Evolutionary conservation across 2,113 vertebrate species (phyloP).

Genomic region (Hydrolagus affinis): DNA sequence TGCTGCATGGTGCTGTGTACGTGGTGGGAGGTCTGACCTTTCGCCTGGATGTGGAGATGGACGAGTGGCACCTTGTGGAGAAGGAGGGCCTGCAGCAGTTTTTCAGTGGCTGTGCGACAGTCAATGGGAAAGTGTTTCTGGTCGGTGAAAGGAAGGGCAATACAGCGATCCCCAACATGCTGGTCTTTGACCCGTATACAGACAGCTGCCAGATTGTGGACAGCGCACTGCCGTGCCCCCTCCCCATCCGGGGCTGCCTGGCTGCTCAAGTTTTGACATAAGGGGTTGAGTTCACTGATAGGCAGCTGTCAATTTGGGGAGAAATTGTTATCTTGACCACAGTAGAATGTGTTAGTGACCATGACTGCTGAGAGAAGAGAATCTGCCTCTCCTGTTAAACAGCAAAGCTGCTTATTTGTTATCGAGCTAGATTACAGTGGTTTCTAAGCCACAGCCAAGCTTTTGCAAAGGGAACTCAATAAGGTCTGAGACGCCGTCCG

Average conservation of each 20-base stretch:
- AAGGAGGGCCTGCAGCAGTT: conserved; percentile 64
- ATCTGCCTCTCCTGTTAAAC: too few relatives aligned
- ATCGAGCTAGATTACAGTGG: too few relatives aligned
- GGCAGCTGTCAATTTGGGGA: background rate
- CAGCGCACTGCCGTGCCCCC: conserved; percentile 61
- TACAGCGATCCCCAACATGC: conserved; percentile 54
- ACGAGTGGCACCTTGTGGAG: conserved; percentile 70
- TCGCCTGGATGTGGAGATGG: conserved; percentile 67
- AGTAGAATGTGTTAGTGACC: too few relatives aligned
- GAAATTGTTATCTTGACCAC: too few relatives aligned
- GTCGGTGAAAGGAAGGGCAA: conserved; percentile 68
- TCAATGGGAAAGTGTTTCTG: conserved; percentile 66
- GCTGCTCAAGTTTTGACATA: conserved; percentile 38
- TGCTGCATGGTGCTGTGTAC: conserved; percentile 72
- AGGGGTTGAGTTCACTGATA: background rate
- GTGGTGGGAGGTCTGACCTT: conserved; percentile 70
- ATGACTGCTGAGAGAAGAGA: too few relatives aligned
- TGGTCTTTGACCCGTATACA: conserved; percentile 70
- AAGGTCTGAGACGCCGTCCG: too few relatives aligned
- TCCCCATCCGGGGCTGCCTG: conserved; percentile 67
- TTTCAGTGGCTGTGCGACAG: conserved; percentile 69
- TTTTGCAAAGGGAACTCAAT: too few relatives aligned
- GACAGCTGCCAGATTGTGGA: conserved; percentile 65
- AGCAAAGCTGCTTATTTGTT: too few relatives aligned
- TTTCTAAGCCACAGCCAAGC: too few relatives aligned